These are phyloP conservation scores for Neotoma lepida DNA, from an alignment of 2,113 vertebrate species.

Conservation along the genomic window DNA sequence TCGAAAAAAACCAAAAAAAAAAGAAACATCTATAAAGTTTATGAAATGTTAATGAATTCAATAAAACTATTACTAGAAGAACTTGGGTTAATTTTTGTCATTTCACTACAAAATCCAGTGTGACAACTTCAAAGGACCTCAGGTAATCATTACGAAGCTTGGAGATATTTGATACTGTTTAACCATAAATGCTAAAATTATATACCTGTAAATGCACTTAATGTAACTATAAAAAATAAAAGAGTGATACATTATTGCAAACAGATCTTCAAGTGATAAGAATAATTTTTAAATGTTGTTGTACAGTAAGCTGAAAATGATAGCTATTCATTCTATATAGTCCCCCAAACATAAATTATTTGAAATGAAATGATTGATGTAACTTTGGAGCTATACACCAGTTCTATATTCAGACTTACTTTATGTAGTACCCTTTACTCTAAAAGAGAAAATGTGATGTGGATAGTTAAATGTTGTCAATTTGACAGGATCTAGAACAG, in stretches of 20 bases:
- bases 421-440: neutral
- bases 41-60: neutral
- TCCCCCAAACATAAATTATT: neutral
- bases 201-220: neutral
- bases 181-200: neutral
- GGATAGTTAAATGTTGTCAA: neutral
- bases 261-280: neutral
- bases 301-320: neutral
- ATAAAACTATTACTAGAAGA: neutral
- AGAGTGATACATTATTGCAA: neutral
- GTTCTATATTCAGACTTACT: neutral
- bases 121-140: neutral
- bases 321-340: neutral
- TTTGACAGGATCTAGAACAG: neutral
- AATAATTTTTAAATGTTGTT: neutral
- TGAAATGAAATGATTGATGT: neutral
- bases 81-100: neutral
- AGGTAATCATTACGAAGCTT: neutral
- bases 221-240: neutral
- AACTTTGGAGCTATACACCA: neutral
- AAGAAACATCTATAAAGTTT: neutral
- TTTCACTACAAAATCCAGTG: neutral
- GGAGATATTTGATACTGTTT: neutral
- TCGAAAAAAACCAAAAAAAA: no score
- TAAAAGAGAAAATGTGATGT: neutral